A percentile compares a stretch with the other conserved stretches of the same genome.
phyloP scores from a whole-genome alignment of 2,113 vertebrate genomes.

The Neotoma lepida region DNA sequence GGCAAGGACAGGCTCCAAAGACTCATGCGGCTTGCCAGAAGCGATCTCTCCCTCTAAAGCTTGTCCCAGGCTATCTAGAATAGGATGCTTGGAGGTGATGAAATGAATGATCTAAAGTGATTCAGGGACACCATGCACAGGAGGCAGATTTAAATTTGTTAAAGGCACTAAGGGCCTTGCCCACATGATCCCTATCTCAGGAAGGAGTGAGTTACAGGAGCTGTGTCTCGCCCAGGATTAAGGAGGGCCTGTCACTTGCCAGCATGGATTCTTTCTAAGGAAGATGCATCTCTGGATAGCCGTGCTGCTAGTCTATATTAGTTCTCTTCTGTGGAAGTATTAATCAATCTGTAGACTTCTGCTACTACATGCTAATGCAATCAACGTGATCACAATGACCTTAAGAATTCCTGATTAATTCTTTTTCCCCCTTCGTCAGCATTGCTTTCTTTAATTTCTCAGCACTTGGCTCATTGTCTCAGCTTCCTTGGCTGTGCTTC shows the following conservation, averaged over 20 bases:
- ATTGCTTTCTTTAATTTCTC: slow-evolving; percentile 61
- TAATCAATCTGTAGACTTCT: slow-evolving; percentile 55
- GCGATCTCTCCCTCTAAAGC: neutral
- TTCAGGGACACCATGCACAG: neutral
- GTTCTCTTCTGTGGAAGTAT: neutral
- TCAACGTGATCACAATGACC: slow-evolving; percentile 55
- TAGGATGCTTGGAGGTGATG: neutral
- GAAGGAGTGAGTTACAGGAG: neutral
- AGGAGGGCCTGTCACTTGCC: neutral
- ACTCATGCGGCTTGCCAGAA: neutral
- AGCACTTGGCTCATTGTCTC: slow-evolving; percentile 57
- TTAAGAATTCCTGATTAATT: slow-evolving; percentile 62
- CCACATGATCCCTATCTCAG: neutral
- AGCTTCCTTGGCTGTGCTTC: slow-evolving; percentile 34
- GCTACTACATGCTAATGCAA: slow-evolving; percentile 53
- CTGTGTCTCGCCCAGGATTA: neutral
- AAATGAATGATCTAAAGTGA: neutral
- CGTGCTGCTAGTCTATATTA: neutral
- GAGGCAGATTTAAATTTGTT: neutral
- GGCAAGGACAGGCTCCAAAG: neutral
- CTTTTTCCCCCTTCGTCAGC: neutral
- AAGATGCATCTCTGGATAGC: neutral
- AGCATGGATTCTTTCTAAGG: neutral
- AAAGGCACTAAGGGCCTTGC: neutral
- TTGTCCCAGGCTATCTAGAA: neutral